Evolutionary conservation across 2,888 invertebrate species (phyloP).

Genomic region (Hedya salicella): DNA sequence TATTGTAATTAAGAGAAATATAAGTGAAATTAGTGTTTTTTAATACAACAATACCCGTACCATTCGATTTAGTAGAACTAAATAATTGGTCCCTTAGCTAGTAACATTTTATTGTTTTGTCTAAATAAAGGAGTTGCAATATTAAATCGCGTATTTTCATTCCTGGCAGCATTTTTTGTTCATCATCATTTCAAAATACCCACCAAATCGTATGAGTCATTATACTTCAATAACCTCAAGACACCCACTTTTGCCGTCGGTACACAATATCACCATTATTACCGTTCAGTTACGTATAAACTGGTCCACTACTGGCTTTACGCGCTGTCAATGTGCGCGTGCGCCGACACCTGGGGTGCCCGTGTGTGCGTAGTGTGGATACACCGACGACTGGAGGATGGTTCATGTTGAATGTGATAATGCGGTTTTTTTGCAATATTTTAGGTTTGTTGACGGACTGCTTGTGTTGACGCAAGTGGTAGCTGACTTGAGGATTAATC

Average conservation of each 20-base stretch:
- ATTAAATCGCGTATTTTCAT: too few relatives aligned
- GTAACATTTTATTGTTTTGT: too few relatives aligned
- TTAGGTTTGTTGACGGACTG: background rate
- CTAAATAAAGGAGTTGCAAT: too few relatives aligned
- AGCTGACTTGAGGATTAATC: background rate
- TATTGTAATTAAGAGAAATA: too few relatives aligned
- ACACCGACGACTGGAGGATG: slow-evolving; percentile 22
- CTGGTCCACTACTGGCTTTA: slow-evolving; percentile 80
- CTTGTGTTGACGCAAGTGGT: background rate
- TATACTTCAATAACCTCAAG: background rate
- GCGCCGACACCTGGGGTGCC: slow-evolving; percentile 41
- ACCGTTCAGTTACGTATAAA: slow-evolving; percentile 82
- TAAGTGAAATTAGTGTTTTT: too few relatives aligned
- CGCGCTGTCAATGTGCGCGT: slow-evolving; percentile 68
- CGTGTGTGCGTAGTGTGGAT: slow-evolving; percentile 32
- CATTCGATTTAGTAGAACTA: too few relatives aligned
- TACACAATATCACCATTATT: slow-evolving; percentile 80
- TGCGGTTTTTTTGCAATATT: slow-evolving; percentile 5
- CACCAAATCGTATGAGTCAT: too few relatives aligned
- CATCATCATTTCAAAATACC: too few relatives aligned
- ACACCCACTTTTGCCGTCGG: slow-evolving; percentile 57
- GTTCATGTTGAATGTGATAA: slow-evolving; percentile 28
- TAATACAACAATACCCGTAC: too few relatives aligned
- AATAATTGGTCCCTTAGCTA: too few relatives aligned
- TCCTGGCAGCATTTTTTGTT: too few relatives aligned